phyloP scores from a whole-genome alignment of 37 sponge, comb jelly and placozoan genomes.

The Crambe crambe region DNA sequence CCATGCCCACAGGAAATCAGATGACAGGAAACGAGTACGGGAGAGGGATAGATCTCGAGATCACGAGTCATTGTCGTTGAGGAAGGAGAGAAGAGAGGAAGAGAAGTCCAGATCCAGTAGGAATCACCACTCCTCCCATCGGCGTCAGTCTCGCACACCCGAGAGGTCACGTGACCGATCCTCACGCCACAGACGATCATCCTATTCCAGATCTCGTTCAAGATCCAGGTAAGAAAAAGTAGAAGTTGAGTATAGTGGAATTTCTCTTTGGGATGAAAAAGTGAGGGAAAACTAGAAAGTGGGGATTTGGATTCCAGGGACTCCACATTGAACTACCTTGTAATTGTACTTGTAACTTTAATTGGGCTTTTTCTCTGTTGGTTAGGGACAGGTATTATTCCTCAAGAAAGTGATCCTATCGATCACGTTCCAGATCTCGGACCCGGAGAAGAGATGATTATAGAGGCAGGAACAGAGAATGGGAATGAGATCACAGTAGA shows the following conservation, averaged over 20 bases:
- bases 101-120: background rate
- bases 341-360: too few species aligned
- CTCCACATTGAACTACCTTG: too few species aligned
- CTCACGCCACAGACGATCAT: background rate
- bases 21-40: background rate
- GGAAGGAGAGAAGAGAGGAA: background rate
- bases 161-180: background rate
- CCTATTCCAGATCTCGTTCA: background rate
- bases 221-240: conserved; percentile 1
- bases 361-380: too few species aligned
- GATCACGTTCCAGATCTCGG: background rate
- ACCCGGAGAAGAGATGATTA: background rate
- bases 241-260: background rate
- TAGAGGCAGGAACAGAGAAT: background rate
- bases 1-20: background rate
- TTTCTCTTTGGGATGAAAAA: background rate
- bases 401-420: background rate
- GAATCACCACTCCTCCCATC: background rate
- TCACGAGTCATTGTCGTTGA: too few species aligned
- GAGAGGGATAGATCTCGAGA: background rate
- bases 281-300: too few species aligned
- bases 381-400: background rate
- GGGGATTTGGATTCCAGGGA: too few species aligned
- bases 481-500: background rate
- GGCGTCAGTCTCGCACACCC: background rate